Base-by-base conservation (phyloP, 2,888 invertebrate genomes). In the Archips xylosteana region DNA sequence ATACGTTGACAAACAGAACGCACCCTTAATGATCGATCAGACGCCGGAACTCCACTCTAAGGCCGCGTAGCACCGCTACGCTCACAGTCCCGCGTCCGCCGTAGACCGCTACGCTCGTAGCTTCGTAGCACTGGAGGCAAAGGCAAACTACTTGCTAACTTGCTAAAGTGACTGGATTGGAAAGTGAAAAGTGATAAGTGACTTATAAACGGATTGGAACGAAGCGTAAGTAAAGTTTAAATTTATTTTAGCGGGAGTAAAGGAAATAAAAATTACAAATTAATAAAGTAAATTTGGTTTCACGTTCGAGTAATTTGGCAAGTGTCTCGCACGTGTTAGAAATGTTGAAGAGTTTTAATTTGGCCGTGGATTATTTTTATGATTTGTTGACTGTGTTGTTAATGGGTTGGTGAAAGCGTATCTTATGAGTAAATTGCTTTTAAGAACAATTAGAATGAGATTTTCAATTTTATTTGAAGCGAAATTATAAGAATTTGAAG, bases 21-120 rank as follows among this genome's bases (percentile, higher is more conserved):
- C 74, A 60, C 74, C 74, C 74, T 54, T 74, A 74, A 74, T 74
- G 69, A 74, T 74, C 74, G 74, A 74, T 74, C 65, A 74, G 74
- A 60, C 45, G 59, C 32, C 69, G 42, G 60, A 70, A 74, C 64
- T 67, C 65, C 65, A 39, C 36, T 51, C 65, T 65, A 34, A 65
- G 15, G n/a, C 39, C 47, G 13, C 23, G 51, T 65, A 65, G 65
- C 65, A 39, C 60, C 65, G 15, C 65, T 65, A 51, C 65, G 65
- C 49, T 49, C 65, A 42, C 70, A 72, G 71, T 72, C 66, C 51
- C 42, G 54, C 61, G 71, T 51, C 65, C 51, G 65, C 36, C 65
- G 66, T 67, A 67, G 66, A 54, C 42, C 54, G 66, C 62, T 70
- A 65, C 64, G 54, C 64, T 51, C 70, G 74, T 72, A 72, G 72